Percentiles rank a stretch among this genome's conserved stretches.
Conservation (phyloP, 1,140 invertebrate species). For the Drosophila triauraria region DNA sequence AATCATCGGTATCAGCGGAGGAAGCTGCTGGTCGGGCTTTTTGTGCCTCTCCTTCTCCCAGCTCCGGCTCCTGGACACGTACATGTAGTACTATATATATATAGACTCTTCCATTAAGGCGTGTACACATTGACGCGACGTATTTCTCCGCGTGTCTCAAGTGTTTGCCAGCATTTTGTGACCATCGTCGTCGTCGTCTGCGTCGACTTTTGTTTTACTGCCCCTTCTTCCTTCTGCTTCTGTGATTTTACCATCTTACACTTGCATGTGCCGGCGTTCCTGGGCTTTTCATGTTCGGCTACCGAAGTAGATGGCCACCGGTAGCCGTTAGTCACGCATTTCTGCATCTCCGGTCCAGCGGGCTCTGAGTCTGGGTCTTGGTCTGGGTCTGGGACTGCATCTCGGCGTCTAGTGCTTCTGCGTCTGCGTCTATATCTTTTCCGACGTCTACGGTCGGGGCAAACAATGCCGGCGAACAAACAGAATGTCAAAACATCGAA, state of each 20-base stretch:
- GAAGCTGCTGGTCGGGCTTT: conserved; percentile 54
- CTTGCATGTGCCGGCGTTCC: conserved; percentile 19
- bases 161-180: conserved; percentile 82
- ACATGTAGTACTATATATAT: conserved; percentile 15
- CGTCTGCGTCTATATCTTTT: conserved; percentile 43
- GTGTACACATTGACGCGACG: conserved; percentile 82
- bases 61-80: conserved; percentile 33
- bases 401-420: conserved; percentile 9
- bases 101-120: conserved; percentile 80
- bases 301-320: conserved; percentile 83
- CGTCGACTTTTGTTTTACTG: conserved; percentile 74
- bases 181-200: conserved; percentile 47
- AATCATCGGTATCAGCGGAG: conserved; percentile 57
- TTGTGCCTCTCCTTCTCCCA: conserved; percentile 11
- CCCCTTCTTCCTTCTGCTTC: conserved; percentile 37
- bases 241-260: conserved; percentile 72
- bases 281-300: conserved; percentile 76
- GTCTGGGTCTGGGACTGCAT: conserved; percentile 15
- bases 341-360: conserved; percentile 61
- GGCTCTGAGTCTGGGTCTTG: conserved; percentile 10
- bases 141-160: conserved; percentile 52
- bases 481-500: conserved; percentile 78
- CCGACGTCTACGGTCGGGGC: conserved; percentile 46
- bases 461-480: conserved; percentile 68
- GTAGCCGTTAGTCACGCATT: conserved; percentile 83